Evolutionary conservation across 2,888 invertebrate species (phyloP).

Genomic region (Chironomus tentans): DNA sequence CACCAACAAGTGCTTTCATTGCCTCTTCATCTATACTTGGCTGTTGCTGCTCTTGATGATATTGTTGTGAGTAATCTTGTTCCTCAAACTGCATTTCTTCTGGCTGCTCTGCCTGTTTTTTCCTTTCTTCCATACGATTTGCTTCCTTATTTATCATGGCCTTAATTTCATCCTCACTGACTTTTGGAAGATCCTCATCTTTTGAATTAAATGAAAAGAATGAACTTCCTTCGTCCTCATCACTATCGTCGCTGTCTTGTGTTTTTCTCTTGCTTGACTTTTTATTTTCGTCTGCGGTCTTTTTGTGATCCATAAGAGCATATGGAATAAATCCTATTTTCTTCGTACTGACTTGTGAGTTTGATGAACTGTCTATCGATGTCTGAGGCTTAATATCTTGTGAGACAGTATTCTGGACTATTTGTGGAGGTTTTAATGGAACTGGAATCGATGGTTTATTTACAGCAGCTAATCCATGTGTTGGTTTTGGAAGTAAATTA

Average conservation of each 20-base stretch:
- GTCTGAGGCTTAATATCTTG: slow-evolving; percentile 18
- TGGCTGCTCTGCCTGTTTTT: neutral
- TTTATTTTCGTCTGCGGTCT: slow-evolving; percentile 38
- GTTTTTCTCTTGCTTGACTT: slow-evolving; percentile 38
- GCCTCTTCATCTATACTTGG: slow-evolving; percentile 32
- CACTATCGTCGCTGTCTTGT: slow-evolving; percentile 41
- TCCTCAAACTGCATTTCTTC: neutral
- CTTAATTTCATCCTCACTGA: slow-evolving; percentile 43
- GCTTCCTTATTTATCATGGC: slow-evolving; percentile 38
- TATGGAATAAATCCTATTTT: slow-evolving; percentile 40
- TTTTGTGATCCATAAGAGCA: slow-evolving; percentile 36
- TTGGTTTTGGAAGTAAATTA: slow-evolving; percentile 58
- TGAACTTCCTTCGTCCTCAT: slow-evolving; percentile 37
- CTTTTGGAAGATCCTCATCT: slow-evolving; percentile 42
- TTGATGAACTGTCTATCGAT: neutral
- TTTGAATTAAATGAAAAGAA: slow-evolving; percentile 43
- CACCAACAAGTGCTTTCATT: slow-evolving; percentile 59
- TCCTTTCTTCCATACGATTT: slow-evolving; percentile 34
- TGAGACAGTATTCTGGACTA: neutral
- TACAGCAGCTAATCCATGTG: neutral
- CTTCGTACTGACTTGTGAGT: neutral
- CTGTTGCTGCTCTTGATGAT: neutral
- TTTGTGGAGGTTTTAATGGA: neutral
- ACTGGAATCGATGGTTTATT: slow-evolving; percentile 28
- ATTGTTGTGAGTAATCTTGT: neutral